phyloP scores from a whole-genome alignment of 2,797 vertebrate genomes.

The Distichodus sexfasciatus region DNA sequence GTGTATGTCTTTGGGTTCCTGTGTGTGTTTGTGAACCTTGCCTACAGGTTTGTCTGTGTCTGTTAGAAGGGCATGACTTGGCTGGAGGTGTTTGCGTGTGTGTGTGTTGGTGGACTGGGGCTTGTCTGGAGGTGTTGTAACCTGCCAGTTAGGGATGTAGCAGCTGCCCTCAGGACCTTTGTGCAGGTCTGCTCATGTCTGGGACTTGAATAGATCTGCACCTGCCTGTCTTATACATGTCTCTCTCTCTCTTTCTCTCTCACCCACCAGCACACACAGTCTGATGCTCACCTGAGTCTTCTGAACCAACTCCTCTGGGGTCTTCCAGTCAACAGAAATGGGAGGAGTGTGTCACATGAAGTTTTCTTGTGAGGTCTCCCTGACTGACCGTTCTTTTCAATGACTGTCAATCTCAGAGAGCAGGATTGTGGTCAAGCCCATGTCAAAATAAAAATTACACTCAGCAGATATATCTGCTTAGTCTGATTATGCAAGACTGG shows the following conservation, averaged over 20 bases:
- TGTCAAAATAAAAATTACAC: conserved; percentile 1
- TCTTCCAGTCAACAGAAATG: background rate
- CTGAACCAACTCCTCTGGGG: background rate
- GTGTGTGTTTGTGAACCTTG: too few species aligned
- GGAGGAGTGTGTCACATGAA: background rate
- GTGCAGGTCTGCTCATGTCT: conserved; percentile 14
- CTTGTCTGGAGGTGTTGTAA: conserved; percentile 20
- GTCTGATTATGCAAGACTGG: conserved; percentile 21
- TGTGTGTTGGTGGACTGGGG: background rate
- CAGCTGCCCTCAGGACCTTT: background rate
- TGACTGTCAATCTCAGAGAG: background rate
- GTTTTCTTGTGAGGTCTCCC: background rate
- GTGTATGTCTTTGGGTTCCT: conserved; percentile 7
- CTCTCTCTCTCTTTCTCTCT: background rate
- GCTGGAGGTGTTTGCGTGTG: conserved; percentile 16
- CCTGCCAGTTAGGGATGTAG: conserved; percentile 9
- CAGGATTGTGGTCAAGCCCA: conserved; percentile 6
- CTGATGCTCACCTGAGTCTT: background rate
- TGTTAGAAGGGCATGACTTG: too few species aligned
- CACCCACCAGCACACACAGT: background rate
- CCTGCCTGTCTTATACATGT: background rate
- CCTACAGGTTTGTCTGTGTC: too few species aligned
- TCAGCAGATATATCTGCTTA: conserved; percentile 20
- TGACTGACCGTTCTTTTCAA: background rate
- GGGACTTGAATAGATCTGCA: conserved; percentile 1